A percentile compares a stretch with the other conserved stretches of the same genome.
Evolutionary conservation across 2,888 invertebrate species (phyloP).

Genomic region (Epirrita christyi): DNA sequence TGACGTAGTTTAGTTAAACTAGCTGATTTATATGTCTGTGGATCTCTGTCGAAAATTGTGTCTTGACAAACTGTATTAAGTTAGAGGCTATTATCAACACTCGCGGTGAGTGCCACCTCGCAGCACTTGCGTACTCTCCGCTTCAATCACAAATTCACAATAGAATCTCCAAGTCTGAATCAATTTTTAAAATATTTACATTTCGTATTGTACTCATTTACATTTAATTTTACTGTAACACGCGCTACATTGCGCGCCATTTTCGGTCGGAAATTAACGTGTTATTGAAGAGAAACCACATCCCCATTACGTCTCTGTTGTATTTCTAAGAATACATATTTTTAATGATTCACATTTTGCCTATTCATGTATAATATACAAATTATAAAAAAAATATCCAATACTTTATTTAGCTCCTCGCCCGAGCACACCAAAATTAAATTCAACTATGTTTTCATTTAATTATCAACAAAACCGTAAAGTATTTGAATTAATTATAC

Average conservation of each 20-base stretch:
- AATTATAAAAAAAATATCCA: slow-evolving; percentile 71
- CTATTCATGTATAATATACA: slow-evolving; percentile 83
- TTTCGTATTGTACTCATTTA: slow-evolving; percentile 50
- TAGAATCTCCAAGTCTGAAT: slow-evolving; percentile 64
- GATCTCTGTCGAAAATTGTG: slow-evolving; percentile 45
- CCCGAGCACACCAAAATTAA: slow-evolving; percentile 39
- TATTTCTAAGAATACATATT: slow-evolving; percentile 77
- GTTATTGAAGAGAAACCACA: slow-evolving; percentile 61
- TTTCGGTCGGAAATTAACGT: slow-evolving; percentile 53
- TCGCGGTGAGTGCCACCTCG: slow-evolving; percentile 23
- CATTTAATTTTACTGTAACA: slow-evolving; percentile 41
- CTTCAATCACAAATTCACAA: slow-evolving; percentile 30
- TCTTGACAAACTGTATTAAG: slow-evolving; percentile 68
- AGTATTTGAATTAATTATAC: too few species aligned
- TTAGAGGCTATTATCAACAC: slow-evolving; percentile 6
- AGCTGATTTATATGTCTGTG: slow-evolving; percentile 27
- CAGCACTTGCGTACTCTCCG: slow-evolving; percentile 24
- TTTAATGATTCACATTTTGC: slow-evolving; percentile 81
- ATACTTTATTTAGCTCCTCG: slow-evolving; percentile 62
- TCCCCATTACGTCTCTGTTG: slow-evolving; percentile 65
- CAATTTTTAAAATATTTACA: slow-evolving; percentile 57
- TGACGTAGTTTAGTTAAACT: slow-evolving; percentile 1
- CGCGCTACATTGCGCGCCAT: slow-evolving; percentile 15
- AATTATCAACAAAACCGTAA: too few species aligned
- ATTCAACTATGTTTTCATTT: not conserved